phyloP scores from a whole-genome alignment of 2,797 vertebrate genomes.

The Uromys caudimaculatus region DNA sequence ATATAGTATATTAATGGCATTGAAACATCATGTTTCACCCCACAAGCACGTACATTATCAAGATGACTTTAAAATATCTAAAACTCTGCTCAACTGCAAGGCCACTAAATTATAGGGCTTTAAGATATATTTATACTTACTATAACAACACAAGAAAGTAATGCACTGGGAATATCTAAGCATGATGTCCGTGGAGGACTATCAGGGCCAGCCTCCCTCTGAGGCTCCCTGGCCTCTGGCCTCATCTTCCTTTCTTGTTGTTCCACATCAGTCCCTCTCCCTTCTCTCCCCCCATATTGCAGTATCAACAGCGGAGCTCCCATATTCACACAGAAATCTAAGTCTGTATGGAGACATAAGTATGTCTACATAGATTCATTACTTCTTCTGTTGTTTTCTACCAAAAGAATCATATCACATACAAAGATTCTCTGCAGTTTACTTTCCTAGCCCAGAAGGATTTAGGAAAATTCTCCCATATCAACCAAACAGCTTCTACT shows the following conservation, averaged over 20 bases:
- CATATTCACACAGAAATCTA: neutral
- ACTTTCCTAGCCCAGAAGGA: neutral
- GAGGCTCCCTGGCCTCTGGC: neutral
- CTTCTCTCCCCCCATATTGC: too few relatives aligned
- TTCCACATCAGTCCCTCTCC: too few relatives aligned
- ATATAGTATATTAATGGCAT: too few relatives aligned
- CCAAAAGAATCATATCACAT: neutral
- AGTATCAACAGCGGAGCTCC: neutral
- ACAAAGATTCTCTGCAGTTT: neutral
- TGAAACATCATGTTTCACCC: neutral
- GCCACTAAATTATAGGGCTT: neutral
- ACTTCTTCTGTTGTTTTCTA: neutral
- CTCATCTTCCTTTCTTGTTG: too few relatives aligned
- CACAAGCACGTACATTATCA: neutral
- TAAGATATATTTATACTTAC: neutral
- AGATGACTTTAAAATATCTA: neutral
- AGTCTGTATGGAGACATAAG: neutral
- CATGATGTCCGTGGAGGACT: fast-evolving
- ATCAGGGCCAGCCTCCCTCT: neutral
- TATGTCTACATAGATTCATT: fast-evolving
- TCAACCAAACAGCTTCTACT: neutral
- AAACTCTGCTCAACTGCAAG: neutral
- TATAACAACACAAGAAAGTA: too few relatives aligned
- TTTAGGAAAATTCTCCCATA: neutral
- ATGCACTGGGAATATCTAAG: neutral